phyloP scores from a whole-genome alignment of 2,888 invertebrate genomes.

The Fabriciana adippe region DNA sequence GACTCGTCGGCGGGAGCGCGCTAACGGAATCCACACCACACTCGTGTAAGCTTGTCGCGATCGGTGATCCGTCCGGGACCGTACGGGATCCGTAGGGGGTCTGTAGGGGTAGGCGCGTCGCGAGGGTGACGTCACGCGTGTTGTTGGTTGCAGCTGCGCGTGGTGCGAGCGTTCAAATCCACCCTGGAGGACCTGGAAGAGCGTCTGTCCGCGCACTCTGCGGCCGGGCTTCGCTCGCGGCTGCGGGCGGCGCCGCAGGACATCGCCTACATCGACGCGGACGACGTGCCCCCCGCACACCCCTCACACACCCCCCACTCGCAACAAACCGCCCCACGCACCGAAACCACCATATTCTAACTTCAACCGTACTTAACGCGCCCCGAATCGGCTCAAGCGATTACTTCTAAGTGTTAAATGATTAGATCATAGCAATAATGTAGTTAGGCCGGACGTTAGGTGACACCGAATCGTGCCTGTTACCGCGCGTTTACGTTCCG shows the following conservation, averaged over 20 bases:
- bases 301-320: slow-evolving; percentile 48
- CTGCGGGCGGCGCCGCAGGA: slow-evolving; percentile 87
- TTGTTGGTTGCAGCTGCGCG: slow-evolving; percentile 96
- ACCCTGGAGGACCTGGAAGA: slow-evolving; percentile 99
- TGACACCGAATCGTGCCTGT: slow-evolving; percentile 62
- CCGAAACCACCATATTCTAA: slow-evolving; percentile 74
- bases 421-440: slow-evolving; percentile 67
- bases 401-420: slow-evolving; percentile 69
- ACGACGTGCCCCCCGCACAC: slow-evolving; percentile 73
- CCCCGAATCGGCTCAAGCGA: slow-evolving; percentile 38
- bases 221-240: slow-evolving; percentile 95
- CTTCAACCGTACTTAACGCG: slow-evolving; percentile 44
- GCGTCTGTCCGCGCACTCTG: slow-evolving; percentile 98
- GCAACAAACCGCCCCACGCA: slow-evolving; percentile 53
- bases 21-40: slow-evolving; percentile 71
- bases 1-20: slow-evolving; percentile 43
- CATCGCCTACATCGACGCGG: slow-evolving; percentile 92
- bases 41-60: slow-evolving; percentile 50
- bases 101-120: slow-evolving; percentile 44
- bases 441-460: slow-evolving; percentile 50
- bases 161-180: slow-evolving; percentile 99
- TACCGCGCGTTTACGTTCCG: slow-evolving; percentile 43
- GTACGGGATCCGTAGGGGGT: slow-evolving; percentile 41
- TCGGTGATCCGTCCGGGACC: slow-evolving; percentile 42
- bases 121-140: slow-evolving; percentile 52